Evolutionary conservation across 2,888 invertebrate species (phyloP).

Genomic region (Anagyrus pseudococci): DNA sequence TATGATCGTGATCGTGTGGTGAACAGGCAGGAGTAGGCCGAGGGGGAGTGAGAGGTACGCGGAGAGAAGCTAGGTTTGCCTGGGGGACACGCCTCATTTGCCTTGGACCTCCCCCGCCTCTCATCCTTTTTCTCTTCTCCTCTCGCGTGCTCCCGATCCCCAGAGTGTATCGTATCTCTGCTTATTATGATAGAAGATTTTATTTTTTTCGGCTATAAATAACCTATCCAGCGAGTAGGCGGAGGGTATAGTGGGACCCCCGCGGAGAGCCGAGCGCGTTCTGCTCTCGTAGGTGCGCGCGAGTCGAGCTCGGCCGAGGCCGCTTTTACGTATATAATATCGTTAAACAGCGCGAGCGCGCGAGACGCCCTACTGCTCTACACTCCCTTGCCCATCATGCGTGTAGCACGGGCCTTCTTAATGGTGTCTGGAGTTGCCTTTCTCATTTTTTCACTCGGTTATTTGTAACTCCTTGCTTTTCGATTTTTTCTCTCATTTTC

Average conservation of each 20-base stretch:
- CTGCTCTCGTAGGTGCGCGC: constrained; percentile 48
- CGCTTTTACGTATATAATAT: constrained; percentile 37
- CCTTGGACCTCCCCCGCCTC: constrained; percentile 39
- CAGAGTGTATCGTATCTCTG: constrained; percentile 43
- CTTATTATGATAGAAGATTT: constrained; percentile 57
- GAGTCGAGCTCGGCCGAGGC: constrained; percentile 47
- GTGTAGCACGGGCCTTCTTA: constrained; percentile 26
- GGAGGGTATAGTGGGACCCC: constrained; percentile 48
- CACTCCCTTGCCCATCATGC: constrained; percentile 21
- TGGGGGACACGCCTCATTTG: too few relatives aligned
- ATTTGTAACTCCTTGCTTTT: constrained; percentile 29
- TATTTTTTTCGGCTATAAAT: constrained; percentile 57
- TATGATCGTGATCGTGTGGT: too few relatives aligned
- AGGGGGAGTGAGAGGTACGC: too few relatives aligned
- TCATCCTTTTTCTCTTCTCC: constrained; percentile 42
- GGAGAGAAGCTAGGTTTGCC: too few relatives aligned
- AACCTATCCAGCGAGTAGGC: constrained; percentile 42
- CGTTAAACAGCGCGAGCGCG: constrained; percentile 34
- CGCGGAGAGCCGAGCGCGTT: constrained; percentile 52
- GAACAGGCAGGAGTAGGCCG: too few relatives aligned
- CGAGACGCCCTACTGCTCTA: too few relatives aligned
- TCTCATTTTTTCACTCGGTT: constrained; percentile 10
- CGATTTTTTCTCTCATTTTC: neutral
- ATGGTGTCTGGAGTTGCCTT: constrained; percentile 37
- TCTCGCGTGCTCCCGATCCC: constrained; percentile 37